Evolutionary conservation across 2,888 invertebrate species (phyloP).

Genomic region (Uropetala carovei): DNA sequence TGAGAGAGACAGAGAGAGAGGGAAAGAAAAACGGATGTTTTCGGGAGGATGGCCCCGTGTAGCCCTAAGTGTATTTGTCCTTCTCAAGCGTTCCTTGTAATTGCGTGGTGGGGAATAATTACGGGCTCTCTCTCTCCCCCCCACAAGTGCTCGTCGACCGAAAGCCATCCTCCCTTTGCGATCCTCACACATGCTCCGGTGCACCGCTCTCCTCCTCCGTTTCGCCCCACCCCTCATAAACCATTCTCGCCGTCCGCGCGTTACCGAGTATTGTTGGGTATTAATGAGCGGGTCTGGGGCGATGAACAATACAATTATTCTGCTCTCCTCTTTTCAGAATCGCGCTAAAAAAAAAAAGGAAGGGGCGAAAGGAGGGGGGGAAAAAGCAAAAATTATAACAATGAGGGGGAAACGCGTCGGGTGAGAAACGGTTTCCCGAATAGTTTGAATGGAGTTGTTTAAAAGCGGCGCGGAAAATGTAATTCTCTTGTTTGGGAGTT

Average conservation of each 20-base stretch:
- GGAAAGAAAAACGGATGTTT: slow-evolving; percentile 18
- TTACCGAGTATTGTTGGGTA: no score
- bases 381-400: no score
- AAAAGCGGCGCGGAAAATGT: no score
- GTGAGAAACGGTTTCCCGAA: no score
- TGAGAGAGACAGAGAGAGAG: neutral
- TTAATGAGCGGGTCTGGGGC: no score
- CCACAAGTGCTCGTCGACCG: neutral
- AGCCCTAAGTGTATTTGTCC: slow-evolving; percentile 28
- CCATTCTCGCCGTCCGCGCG: neutral
- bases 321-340: no score
- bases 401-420: no score
- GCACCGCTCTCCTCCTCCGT: neutral
- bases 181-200: neutral
- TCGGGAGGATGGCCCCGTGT: neutral
- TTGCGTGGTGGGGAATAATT: slow-evolving; percentile 21
- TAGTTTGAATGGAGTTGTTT: no score
- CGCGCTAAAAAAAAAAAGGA: no score
- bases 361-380: no score
- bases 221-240: neutral
- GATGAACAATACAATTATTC: no score
- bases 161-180: neutral
- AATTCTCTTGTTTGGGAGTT: no score
- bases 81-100: neutral
- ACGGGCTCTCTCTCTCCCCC: neutral